A percentile compares a stretch with the other conserved stretches of the same genome.
phyloP scores from a whole-genome alignment of 2,797 vertebrate species.

The Ctenopoma kingsleyae region DNA sequence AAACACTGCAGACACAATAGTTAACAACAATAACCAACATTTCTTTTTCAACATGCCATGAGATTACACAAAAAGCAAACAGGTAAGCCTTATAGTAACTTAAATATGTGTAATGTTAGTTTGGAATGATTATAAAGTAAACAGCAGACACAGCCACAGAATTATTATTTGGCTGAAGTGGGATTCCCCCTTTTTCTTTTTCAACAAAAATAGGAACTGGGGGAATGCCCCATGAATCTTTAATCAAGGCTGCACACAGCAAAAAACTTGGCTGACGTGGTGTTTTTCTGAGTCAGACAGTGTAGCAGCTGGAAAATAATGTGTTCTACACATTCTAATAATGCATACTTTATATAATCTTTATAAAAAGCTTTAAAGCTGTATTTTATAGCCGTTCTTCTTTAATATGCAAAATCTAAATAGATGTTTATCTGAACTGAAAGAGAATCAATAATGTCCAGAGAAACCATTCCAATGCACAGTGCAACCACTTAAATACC shows the following conservation, averaged over 20 bases:
- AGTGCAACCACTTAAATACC: neutral
- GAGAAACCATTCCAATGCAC: neutral
- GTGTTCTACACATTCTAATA: neutral
- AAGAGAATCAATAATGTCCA: neutral
- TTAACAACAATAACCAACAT: slow-evolving; percentile 10
- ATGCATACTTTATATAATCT: neutral
- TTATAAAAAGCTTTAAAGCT: neutral
- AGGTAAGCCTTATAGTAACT: slow-evolving; percentile 7
- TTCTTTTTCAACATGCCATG: neutral
- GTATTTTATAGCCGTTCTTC: neutral
- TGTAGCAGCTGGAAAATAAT: neutral
- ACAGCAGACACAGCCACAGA: neutral
- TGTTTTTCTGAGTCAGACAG: neutral
- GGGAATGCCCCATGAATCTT: slow-evolving; percentile 7
- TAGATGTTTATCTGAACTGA: too few species aligned
- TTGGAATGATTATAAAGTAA: slow-evolving; percentile 22
- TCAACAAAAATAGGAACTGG: neutral
- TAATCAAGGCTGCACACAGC: slow-evolving; percentile 3
- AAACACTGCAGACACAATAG: slow-evolving; percentile 36
- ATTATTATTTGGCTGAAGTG: slow-evolving; percentile 5
- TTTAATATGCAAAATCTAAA: neutral
- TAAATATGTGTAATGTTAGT: slow-evolving; percentile 7
- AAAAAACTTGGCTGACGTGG: neutral
- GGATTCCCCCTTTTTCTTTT: neutral
- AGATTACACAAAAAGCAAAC: neutral